Evolutionary conservation across 1,140 invertebrate species (phyloP).

Genomic region (Sycophila sp.): DNA sequence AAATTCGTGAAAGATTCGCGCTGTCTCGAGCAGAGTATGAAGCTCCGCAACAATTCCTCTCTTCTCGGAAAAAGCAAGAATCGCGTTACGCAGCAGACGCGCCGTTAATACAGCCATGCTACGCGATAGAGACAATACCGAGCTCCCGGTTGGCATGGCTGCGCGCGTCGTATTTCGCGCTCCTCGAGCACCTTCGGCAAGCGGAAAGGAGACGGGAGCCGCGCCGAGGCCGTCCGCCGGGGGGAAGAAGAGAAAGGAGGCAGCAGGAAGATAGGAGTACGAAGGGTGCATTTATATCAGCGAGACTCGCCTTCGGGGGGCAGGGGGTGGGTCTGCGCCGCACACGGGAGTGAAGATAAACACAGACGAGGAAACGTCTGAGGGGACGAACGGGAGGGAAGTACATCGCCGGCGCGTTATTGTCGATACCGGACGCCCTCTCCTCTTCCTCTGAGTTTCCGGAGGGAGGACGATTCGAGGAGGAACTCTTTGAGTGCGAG

Average conservation of each 20-base stretch:
- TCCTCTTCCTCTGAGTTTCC: slow-evolving; percentile 4
- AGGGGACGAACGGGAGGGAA: slow-evolving; percentile 19
- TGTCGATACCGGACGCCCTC: slow-evolving; percentile 33
- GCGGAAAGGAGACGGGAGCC: neutral
- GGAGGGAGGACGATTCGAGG: neutral
- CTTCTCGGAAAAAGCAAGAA: slow-evolving; percentile 9
- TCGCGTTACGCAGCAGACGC: slow-evolving; percentile 2
- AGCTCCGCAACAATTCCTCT: neutral
- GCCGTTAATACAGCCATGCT: slow-evolving; percentile 35
- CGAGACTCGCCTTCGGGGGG: neutral
- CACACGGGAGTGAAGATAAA: slow-evolving; percentile 46
- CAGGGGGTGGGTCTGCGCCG: neutral
- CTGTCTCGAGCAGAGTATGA: neutral
- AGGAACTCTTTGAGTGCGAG: neutral
- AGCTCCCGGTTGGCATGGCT: no score
- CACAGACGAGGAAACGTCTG: slow-evolving; percentile 41
- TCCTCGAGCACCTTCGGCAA: neutral
- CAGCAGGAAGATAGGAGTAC: neutral
- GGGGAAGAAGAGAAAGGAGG: neutral
- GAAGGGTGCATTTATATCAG: slow-evolving; percentile 51
- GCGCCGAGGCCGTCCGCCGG: neutral
- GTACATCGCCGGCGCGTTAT: slow-evolving; percentile 36
- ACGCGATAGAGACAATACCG: slow-evolving; percentile 12
- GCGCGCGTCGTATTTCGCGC: neutral
- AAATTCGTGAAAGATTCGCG: neutral